Conservation (phyloP, 2,888 invertebrate genomes). For the Halocaridina rubra region DNA sequence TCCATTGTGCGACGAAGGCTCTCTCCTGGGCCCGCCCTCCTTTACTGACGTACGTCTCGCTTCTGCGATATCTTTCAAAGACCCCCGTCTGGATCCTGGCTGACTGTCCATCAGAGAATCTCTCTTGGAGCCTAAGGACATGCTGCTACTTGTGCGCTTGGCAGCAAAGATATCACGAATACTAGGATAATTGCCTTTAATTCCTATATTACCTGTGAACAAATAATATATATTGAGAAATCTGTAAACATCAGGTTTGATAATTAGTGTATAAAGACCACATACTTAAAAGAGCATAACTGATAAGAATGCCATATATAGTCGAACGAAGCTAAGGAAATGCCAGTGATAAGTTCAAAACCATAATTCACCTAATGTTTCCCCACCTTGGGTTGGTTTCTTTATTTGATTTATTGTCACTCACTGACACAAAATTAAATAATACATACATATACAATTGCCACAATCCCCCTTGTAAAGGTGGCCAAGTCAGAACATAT, state of each 20-base stretch:
- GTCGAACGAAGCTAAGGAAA: no score
- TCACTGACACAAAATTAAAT: neutral
- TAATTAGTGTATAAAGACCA: no score
- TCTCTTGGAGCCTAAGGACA: conserved; percentile 20
- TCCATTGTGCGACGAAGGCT: neutral
- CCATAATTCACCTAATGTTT: neutral
- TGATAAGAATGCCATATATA: neutral
- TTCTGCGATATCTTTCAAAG: neutral
- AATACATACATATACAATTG: neutral
- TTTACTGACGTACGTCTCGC: neutral
- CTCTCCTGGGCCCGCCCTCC: neutral
- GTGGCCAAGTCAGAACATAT: neutral
- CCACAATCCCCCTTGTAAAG: neutral
- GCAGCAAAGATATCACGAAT: conserved; percentile 51
- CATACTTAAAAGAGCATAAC: neutral
- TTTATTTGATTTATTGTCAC: no score
- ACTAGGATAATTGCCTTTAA: conserved; percentile 31
- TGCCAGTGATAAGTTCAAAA: no score
- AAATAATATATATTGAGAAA: no score
- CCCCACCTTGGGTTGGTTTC: no score
- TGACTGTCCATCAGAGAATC: conserved; percentile 9
- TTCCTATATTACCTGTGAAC: conserved; percentile 13
- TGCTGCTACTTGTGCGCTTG: conserved; percentile 22
- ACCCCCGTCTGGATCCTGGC: neutral
- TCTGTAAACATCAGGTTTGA: no score